phyloP scores from a whole-genome alignment of 53 echinoderm and acorn worm species.

The Echinometra lucunter region DNA sequence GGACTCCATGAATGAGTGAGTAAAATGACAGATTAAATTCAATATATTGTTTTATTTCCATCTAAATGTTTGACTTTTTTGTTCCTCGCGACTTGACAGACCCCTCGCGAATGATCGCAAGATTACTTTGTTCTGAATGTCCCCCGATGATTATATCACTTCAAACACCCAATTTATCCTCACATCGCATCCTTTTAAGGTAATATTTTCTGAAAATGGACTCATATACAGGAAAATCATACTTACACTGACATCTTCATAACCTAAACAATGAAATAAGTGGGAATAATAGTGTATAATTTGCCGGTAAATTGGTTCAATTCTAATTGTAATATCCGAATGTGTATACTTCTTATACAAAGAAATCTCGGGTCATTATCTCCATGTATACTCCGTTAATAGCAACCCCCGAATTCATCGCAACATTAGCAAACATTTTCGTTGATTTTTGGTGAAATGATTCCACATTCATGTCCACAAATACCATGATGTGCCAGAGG shows the following conservation, averaged over 20 bases:
- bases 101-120: constrained; percentile 70
- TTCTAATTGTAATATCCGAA: constrained; percentile 73
- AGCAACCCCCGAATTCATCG: constrained; percentile 60
- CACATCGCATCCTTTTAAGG: background rate
- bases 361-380: constrained; percentile 74
- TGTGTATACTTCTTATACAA: constrained; percentile 72
- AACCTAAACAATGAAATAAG: background rate
- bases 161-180: background rate
- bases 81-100: constrained; percentile 57
- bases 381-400: constrained; percentile 68
- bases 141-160: constrained; percentile 51
- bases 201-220: background rate
- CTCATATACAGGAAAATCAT: background rate
- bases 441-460: constrained; percentile 15
- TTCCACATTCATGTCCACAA: constrained; percentile 30
- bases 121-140: constrained; percentile 71
- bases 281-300: constrained; percentile 36
- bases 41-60: constrained; percentile 45
- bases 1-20: constrained; percentile 60
- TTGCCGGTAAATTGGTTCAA: constrained; percentile 69
- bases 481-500: constrained; percentile 12
- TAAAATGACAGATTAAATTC: background rate
- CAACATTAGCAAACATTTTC: constrained; percentile 37
- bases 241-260: background rate
- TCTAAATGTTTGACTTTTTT: constrained; percentile 41